phyloP scores from a whole-genome alignment of 2,113 vertebrate species.

The Engraulis encrasicolus region DNA sequence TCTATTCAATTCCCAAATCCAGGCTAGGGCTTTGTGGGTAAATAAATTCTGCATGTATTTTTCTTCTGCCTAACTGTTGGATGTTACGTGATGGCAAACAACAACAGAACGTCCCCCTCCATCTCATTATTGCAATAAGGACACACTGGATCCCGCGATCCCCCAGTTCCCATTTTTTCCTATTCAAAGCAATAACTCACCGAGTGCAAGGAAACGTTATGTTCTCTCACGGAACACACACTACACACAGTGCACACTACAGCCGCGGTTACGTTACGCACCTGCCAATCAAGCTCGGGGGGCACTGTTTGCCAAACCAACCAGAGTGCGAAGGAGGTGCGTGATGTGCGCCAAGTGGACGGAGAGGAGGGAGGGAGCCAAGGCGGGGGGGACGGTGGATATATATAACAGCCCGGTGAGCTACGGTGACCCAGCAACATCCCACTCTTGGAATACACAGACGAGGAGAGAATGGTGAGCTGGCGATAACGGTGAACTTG shows the following conservation, averaged over 20 bases:
- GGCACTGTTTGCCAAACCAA: conserved; percentile 11
- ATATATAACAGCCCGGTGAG: not conserved
- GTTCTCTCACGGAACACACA: conserved; percentile 55
- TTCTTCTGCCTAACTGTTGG: not conserved
- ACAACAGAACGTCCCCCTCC: conserved; percentile 4
- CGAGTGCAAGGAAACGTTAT: conserved; percentile 39
- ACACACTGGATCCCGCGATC: not conserved
- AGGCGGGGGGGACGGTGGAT: not conserved
- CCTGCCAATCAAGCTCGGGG: conserved; percentile 49
- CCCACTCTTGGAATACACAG: not conserved
- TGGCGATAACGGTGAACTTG: not conserved
- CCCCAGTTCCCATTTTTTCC: not conserved
- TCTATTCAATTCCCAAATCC: not conserved
- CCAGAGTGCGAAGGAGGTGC: not conserved
- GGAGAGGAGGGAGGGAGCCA: not conserved
- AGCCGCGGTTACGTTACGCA: conserved; percentile 1
- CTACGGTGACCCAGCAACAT: not conserved
- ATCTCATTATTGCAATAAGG: not conserved
- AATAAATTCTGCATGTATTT: not conserved
- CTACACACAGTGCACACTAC: too few relatives aligned
- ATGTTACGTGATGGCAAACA: not conserved
- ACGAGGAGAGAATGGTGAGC: not conserved
- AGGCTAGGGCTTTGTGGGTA: not conserved
- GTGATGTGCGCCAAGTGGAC: not conserved
- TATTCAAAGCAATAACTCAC: not conserved